phyloP scores from a whole-genome alignment of 1,140 invertebrate genomes.

The Pomacea maculata region DNA sequence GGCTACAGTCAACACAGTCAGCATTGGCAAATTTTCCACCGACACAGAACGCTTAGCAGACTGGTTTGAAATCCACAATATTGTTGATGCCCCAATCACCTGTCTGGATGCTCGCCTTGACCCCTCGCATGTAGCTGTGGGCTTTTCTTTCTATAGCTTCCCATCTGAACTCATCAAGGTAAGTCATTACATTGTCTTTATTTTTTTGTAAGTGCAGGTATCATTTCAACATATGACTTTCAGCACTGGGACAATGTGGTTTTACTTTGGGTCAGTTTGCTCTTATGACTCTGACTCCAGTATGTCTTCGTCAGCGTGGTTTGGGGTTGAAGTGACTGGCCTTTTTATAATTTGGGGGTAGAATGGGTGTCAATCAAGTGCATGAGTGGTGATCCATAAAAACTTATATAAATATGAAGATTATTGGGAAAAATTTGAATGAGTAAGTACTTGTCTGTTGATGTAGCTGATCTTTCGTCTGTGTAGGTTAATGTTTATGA shows the following conservation, averaged over 20 bases:
- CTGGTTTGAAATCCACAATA: constrained; percentile 45
- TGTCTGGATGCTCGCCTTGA: constrained; percentile 39
- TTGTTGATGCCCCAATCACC: constrained; percentile 39
- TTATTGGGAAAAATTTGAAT: too few relatives aligned
- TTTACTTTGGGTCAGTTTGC: too few relatives aligned
- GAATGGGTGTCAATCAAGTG: background rate
- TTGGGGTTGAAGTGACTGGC: too few relatives aligned
- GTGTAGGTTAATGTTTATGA: constrained; percentile 57
- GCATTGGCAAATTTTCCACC: constrained; percentile 19
- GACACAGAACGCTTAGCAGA: constrained; percentile 1
- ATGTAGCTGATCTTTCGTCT: background rate
- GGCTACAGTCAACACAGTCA: constrained; percentile 24
- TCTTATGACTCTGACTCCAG: too few relatives aligned
- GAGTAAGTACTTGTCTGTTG: background rate
- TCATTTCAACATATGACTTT: background rate
- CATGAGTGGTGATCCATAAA: background rate
- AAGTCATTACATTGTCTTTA: background rate
- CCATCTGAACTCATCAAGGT: constrained; percentile 29
- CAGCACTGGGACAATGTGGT: too few relatives aligned
- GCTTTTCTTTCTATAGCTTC: constrained; percentile 26
- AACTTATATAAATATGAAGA: background rate
- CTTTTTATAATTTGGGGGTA: too few relatives aligned
- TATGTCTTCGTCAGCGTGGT: too few relatives aligned
- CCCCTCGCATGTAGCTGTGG: constrained; percentile 41
- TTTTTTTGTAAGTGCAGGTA: too few relatives aligned